Base-by-base conservation (phyloP, 2,797 vertebrate genomes). In the Carapus acus region DNA sequence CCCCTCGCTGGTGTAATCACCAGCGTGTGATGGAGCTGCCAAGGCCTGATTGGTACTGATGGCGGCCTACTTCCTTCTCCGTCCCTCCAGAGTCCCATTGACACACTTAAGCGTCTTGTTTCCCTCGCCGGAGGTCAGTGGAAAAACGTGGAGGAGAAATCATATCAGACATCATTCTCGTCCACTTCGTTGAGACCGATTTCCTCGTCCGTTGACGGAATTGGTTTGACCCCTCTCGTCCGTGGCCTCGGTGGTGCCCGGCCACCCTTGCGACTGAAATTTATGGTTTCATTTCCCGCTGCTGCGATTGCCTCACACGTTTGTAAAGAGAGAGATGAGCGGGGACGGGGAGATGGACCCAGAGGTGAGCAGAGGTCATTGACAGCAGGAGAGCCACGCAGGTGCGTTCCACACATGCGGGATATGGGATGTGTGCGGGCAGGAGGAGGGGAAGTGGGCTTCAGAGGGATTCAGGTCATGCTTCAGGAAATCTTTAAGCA, bases 51-150 rank as follows among this genome's bases (percentile, higher is more conserved):
- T 57, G 38, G 18, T 48, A 57, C 56, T 65, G 69, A 47, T 18
- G 45, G 39, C 66, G 78, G 62, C 76, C 77, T 77, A 74, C 67
- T 79, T 76, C 72, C 69, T 70, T 73, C 50, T 71, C 55, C 41
- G 3, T 71, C 77, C 76, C 84, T 81, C 84, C 71, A 71, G 85
- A 85, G 83, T 66, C 75, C 68, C 69, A 76, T 51, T 81, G 86
- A 84, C 83, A 85, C 81, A 82, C 67, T 80, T 83, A 73, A 33
- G 8, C 65, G 70, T 66, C 68, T 62, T 63, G 52, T 65, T 74
- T 45, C 63, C 72, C 70, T 82, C 55, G 19, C 67, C 81, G 51
- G 69, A 69, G 76, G 81, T 72, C 77, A 74, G 54, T 58, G 56
- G 48, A 66, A 77, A 69, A 73, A 4, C 11, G 39, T n/a, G 59